Evolutionary conservation across 2,888 invertebrate genomes (phyloP).

Genomic region (Eristalis intricaria): DNA sequence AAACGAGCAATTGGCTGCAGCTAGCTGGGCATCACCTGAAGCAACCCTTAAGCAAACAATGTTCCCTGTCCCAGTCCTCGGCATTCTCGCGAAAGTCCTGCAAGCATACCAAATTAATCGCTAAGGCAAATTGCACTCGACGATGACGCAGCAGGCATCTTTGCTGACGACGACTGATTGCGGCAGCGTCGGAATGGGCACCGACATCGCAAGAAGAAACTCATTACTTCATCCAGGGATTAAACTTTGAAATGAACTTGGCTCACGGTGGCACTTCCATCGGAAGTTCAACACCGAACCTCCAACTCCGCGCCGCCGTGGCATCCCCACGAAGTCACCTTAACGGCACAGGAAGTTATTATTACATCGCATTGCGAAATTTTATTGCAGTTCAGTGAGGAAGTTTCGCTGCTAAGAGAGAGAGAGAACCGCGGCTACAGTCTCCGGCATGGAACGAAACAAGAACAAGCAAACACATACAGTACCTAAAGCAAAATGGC

Average conservation of each 20-base stretch:
- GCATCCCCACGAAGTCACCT: constrained; percentile 25
- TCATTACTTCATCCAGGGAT: constrained; percentile 69
- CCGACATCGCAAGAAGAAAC: constrained; percentile 48
- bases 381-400: constrained; percentile 65
- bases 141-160: constrained; percentile 68
- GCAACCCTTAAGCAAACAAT: constrained; percentile 43
- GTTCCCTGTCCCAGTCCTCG: constrained; percentile 19
- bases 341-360: constrained; percentile 56
- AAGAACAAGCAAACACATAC: neutral
- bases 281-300: constrained; percentile 57
- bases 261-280: constrained; percentile 64
- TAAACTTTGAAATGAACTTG: constrained; percentile 69
- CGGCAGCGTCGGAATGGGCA: constrained; percentile 33
- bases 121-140: constrained; percentile 65
- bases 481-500: constrained; percentile 12
- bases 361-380: constrained; percentile 71
- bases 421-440: neutral
- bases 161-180: constrained; percentile 65
- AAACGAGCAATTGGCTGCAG: constrained; percentile 30
- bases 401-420: constrained; percentile 12
- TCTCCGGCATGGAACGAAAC: neutral
- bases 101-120: constrained; percentile 60
- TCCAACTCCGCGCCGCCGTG: neutral
- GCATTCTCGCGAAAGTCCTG: constrained; percentile 24
- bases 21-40: constrained; percentile 23